A percentile compares a stretch with the other conserved stretches of the same genome.
These are phyloP conservation scores for Tokudaia muenninki DNA, from an alignment of 2,797 vertebrate species.

Conservation along the genomic window DNA sequence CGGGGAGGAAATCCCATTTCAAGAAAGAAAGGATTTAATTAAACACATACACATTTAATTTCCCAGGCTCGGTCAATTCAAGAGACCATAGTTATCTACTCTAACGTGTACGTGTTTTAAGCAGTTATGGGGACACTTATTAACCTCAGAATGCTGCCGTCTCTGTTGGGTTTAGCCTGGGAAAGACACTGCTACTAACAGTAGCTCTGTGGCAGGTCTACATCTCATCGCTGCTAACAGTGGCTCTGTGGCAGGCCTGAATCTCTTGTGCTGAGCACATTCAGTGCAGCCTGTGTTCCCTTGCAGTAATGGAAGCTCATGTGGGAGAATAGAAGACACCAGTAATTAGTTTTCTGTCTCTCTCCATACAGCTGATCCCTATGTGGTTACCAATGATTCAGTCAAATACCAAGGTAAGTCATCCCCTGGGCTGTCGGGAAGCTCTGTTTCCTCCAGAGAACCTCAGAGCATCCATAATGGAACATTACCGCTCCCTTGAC, in stretches of 20 bases:
- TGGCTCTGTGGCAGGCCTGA: background rate
- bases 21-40: slow-evolving; percentile 73
- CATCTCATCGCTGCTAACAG: background rate
- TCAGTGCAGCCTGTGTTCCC: background rate
- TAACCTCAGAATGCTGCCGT: slow-evolving; percentile 61
- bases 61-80: slow-evolving; percentile 60
- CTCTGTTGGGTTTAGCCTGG: slow-evolving; percentile 42
- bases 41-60: slow-evolving; percentile 78
- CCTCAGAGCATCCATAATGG: accelerated
- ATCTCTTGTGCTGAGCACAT: background rate
- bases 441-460: background rate
- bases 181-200: slow-evolving; percentile 8
- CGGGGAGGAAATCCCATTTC: slow-evolving; percentile 64
- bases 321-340: background rate
- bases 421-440: background rate
- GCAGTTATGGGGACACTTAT: slow-evolving; percentile 49
- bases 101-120: slow-evolving; percentile 38
- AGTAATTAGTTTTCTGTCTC: slow-evolving; percentile 76
- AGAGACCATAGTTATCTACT: slow-evolving; percentile 67
- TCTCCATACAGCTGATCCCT: slow-evolving; percentile 94
- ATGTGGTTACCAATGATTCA: slow-evolving; percentile 99
- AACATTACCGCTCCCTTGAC: too few species aligned
- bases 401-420: slow-evolving; percentile 96
- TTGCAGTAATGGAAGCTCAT: background rate
- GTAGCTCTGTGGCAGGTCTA: background rate